Evolutionary conservation across 2,797 vertebrate genomes (phyloP), one percentile per base, ranked within the genome.

Genomic region (Melanitta fusca): DNA sequence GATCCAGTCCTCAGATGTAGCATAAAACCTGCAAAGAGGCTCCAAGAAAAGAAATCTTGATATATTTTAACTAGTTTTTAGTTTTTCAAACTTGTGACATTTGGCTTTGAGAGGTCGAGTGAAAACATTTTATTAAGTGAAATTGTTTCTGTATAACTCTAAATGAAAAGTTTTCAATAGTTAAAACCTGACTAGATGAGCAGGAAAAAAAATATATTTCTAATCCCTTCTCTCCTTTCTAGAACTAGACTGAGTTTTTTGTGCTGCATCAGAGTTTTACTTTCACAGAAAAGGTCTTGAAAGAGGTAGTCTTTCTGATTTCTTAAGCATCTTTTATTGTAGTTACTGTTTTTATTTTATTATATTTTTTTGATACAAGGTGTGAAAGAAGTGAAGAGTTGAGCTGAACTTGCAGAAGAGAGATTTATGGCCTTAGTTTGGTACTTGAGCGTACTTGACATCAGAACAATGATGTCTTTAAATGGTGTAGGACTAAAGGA

Each of bases 151-250:
- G 43, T 53, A 36, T 41, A 65, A 88, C 64, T 93, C 71, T 82
- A 77, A 95, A 84, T 79, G 19, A 53, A 72, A 79, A 75, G n/a
- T 80, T 94, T 22, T 5, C 8, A 62, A 18, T 51, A 20, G 57
- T 94, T 95, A 91, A 96, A 91, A 38, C 28, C 80, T 38, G 78
- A 64, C 75, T 32, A 91, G 47, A 68, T 70, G 22, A 92, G 30
- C 36, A 84, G 74, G 74, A 45, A 45, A 71, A 84, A 80, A 56
- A 5, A 86, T 51, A n/a, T 71, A 27, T 36, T 93, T 97, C 82
- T 36, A 78, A 89, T 88, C 62, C 53, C 72, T 90, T 77, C 8
- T 66, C 21, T 61, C 21, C 22, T 95, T 95, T 94, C 47, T 56
- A 91, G 77, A 95, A 66, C 19, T 45, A 70, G 22, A 66, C 13